A percentile compares a stretch with the other conserved stretches of the same genome.
Conservation (phyloP, 2,797 vertebrate species). For the Scolopax rusticola region DNA sequence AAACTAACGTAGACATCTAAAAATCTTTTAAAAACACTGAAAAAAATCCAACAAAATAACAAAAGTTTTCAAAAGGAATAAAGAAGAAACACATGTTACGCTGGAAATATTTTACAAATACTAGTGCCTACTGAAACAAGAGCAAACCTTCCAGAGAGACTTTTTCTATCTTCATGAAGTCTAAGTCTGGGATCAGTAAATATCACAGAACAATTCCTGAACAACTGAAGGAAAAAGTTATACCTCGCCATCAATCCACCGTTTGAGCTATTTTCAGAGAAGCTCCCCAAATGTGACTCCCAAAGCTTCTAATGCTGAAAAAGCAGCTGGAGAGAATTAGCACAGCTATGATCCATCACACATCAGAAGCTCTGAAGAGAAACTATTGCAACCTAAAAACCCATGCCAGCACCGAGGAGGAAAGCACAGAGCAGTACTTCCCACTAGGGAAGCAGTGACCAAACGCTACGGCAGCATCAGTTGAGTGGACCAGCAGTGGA, state of each 20-base stretch:
- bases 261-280: neutral
- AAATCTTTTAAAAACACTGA: neutral
- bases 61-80: neutral
- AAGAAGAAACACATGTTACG: neutral
- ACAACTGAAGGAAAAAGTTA: neutral
- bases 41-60: neutral
- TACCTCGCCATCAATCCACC: neutral
- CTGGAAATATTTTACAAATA: neutral
- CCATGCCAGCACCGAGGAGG: neutral
- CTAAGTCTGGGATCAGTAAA: neutral
- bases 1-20: neutral
- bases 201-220: neutral
- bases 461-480: neutral
- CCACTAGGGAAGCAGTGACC: neutral
- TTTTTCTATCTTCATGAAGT: neutral
- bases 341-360: neutral
- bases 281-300: neutral
- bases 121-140: neutral
- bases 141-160: neutral
- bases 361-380: neutral
- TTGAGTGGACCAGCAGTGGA: neutral
- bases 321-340: conserved; percentile 26
- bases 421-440: neutral
- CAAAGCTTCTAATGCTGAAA: conserved; percentile 18
- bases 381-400: neutral